These are phyloP conservation scores for Sinelater perroti DNA, from an alignment of 2,888 invertebrate genomes.

Conservation along the genomic window DNA sequence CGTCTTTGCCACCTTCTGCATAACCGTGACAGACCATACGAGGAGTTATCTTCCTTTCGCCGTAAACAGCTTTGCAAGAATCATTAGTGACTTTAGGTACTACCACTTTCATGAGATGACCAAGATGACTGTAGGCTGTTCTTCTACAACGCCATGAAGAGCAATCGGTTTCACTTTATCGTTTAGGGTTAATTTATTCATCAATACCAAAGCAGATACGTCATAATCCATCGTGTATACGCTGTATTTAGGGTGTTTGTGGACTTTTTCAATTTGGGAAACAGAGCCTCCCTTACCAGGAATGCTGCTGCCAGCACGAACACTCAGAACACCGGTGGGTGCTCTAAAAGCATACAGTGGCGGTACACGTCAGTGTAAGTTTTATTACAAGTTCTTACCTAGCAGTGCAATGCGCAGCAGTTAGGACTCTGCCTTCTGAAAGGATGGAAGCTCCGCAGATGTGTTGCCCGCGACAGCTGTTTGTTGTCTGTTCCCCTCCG, in stretches of 20 bases:
- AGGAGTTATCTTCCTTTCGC: background rate
- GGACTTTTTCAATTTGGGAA: no score
- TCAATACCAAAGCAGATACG: conserved; percentile 4
- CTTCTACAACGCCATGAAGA: background rate
- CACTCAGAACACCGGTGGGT: no score
- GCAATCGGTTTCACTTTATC: background rate
- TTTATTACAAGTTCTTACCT: no score
- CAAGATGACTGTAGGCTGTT: background rate
- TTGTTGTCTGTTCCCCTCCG: conserved; percentile 44
- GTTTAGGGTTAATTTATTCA: background rate
- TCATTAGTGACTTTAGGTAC: background rate
- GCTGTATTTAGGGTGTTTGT: no score
- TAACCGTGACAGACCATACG: conserved; percentile 13
- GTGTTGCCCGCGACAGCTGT: conserved; percentile 40
- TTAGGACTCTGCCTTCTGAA: conserved; percentile 42
- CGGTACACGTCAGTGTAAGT: no score
- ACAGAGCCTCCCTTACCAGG: no score
- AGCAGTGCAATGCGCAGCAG: conserved; percentile 49
- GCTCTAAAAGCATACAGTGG: no score
- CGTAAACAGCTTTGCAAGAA: background rate
- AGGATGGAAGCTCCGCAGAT: conserved; percentile 49
- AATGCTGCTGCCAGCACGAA: no score
- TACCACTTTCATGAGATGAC: background rate
- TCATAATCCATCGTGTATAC: conserved; percentile 13
- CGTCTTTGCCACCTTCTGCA: conserved; percentile 9